Evolutionary conservation across 2,888 invertebrate species (phyloP).

Genomic region (Phaonia tiefii): DNA sequence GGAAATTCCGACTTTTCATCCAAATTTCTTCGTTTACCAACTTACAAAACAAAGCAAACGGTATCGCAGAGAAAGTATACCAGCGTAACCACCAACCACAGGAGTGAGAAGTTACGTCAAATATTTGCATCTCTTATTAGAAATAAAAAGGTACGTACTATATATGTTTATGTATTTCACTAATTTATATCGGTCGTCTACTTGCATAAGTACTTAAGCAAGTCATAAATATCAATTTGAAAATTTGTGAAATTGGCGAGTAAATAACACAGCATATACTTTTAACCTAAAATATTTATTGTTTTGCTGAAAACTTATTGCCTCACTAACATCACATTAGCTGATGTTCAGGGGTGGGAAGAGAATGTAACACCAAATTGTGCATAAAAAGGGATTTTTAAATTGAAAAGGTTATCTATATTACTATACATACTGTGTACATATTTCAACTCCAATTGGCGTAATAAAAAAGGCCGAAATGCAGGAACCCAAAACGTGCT

Average conservation of each 20-base stretch:
- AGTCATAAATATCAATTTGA: no score
- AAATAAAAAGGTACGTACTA: constrained; percentile 34
- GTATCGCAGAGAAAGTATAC: not conserved
- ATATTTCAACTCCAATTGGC: no score
- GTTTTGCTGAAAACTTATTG: constrained; percentile 15
- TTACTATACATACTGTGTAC: no score
- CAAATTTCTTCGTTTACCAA: not conserved
- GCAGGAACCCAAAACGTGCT: no score
- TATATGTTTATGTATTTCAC: constrained; percentile 5
- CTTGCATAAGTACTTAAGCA: not conserved
- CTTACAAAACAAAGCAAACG: no score
- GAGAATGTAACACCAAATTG: no score
- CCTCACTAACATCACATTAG: not conserved
- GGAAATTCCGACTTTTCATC: constrained; percentile 49
- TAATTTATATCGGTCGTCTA: not conserved
- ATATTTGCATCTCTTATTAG: constrained; percentile 52
- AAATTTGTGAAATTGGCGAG: no score
- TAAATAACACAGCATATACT: not conserved
- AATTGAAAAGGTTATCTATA: no score
- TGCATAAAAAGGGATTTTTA: no score
- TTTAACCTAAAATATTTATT: constrained; percentile 32
- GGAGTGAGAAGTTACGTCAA: constrained; percentile 62
- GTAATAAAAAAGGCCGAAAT: no score
- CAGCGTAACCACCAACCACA: not conserved
- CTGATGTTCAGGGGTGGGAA: no score